These are phyloP conservation scores for Anoplolepis gracilipes DNA, from an alignment of 1,140 invertebrate species.

Conservation along the genomic window DNA sequence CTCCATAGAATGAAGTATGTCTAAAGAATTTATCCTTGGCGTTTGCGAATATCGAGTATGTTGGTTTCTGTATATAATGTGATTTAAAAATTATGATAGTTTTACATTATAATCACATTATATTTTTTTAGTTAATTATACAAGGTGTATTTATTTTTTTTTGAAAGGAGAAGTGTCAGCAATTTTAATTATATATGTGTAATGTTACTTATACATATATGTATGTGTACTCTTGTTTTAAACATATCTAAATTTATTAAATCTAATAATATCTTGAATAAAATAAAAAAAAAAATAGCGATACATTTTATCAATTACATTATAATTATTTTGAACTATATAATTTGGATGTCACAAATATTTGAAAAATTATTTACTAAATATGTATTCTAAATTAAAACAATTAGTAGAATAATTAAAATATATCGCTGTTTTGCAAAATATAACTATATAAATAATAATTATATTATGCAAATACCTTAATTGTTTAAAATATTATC, in stretches of 20 bases:
- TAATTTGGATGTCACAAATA: neutral
- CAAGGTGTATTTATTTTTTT: too few species aligned
- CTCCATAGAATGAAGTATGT: neutral
- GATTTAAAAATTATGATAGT: neutral
- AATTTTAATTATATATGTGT: too few species aligned
- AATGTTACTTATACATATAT: too few species aligned
- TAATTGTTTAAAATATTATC: neutral
- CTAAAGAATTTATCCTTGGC: neutral
- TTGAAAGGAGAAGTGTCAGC: too few species aligned
- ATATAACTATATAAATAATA: constrained; percentile 10
- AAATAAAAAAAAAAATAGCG: neutral
- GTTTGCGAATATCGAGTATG: neutral
- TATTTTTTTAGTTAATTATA: too few species aligned
- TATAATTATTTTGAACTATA: neutral
- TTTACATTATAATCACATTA: neutral
- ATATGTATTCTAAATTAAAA: neutral
- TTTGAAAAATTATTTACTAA: neutral
- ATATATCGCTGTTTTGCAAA: neutral
- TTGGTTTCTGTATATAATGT: neutral
- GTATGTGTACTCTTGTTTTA: neutral
- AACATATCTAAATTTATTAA: neutral
- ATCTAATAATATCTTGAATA: neutral
- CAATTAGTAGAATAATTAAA: neutral
- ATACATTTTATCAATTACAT: neutral
- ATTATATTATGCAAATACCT: neutral